Evolutionary conservation across 2,888 invertebrate genomes (phyloP), one percentile per base, ranked within the genome.

Genomic region (Heliconius sara): DNA sequence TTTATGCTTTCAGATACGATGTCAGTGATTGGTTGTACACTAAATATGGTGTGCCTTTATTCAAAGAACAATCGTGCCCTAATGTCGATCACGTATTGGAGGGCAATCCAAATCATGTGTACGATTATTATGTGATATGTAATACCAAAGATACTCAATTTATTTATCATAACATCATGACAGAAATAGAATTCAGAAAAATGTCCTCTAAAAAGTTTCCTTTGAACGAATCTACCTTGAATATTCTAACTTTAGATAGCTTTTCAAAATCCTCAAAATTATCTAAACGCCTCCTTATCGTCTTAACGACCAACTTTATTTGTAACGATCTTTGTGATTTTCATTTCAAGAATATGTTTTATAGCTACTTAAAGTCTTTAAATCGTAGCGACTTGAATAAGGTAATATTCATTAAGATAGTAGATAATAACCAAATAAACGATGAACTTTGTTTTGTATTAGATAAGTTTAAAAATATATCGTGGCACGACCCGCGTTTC

Each of bases 41-140:
- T 68, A 96, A 96, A 82, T 98, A 97, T 88, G 98, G 98, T 30
- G 96, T 98, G 47, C 96, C 98, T 67, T 94, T 98, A 86, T 97
- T 97, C 90, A 97, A 97, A 91, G 97, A 97, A 91, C 96, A 97
- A 85, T 97, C 97, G 7, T 95, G 95, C 86, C 92, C 95, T 72
- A 93, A 92, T 80, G 94, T 95, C 52, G 94, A 95, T 83, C 93
- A 97, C 85, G 96, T 97, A 71, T 95, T 97, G 79, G 95, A 97
- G 81, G 96, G 97, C 27, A 96, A 96, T 83, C 94, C 97, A 57
- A 97, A 97, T 88, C 96, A 97, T 84, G 95, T 97, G 83, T 98
- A 97, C 91, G 98, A 98, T 90, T 98, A 98, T 83, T 98, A 98
- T 93, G 96, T 98, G 91, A 97, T 98, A 86, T 98, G 98, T 93